Conservation (phyloP, 2,888 invertebrate species). For the Ectemnius cavifrons region DNA sequence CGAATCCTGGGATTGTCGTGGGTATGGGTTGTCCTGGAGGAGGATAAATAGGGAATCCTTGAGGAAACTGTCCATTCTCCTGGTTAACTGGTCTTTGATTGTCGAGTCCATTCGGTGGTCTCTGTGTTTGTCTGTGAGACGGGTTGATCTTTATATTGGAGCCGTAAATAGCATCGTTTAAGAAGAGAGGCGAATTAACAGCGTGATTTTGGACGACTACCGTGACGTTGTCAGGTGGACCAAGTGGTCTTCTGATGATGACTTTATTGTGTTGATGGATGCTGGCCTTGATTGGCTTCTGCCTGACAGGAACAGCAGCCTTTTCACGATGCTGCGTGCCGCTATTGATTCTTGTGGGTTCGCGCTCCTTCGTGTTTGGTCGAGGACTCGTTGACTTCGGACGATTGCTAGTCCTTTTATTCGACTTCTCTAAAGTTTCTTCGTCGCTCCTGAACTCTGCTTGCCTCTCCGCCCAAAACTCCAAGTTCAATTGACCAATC, state of each 20-base stretch:
- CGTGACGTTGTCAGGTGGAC: conserved; percentile 67
- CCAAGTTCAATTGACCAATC: conserved; percentile 81
- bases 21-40: conserved; percentile 45
- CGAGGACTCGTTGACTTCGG: not conserved
- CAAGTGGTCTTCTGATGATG: conserved; percentile 63
- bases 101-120: not conserved
- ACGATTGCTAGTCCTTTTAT: not conserved
- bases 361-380: not conserved
- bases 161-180: conserved; percentile 67
- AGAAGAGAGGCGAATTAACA: conserved; percentile 70
- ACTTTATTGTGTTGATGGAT: conserved; percentile 71
- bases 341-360: not conserved
- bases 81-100: conserved; percentile 22
- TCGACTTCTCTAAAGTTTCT: conserved; percentile 14
- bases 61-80: not conserved
- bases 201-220: conserved; percentile 73
- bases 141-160: conserved; percentile 54
- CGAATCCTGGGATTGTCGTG: conserved; percentile 28
- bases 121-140: not conserved
- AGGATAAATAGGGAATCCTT: conserved; percentile 10
- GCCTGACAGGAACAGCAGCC: conserved; percentile 28
- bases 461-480: conserved; percentile 81
- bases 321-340: conserved; percentile 26
- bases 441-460: conserved; percentile 15
- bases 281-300: conserved; percentile 62